Conservation (phyloP, 2,888 invertebrate genomes). For the Luperina testacea region DNA sequence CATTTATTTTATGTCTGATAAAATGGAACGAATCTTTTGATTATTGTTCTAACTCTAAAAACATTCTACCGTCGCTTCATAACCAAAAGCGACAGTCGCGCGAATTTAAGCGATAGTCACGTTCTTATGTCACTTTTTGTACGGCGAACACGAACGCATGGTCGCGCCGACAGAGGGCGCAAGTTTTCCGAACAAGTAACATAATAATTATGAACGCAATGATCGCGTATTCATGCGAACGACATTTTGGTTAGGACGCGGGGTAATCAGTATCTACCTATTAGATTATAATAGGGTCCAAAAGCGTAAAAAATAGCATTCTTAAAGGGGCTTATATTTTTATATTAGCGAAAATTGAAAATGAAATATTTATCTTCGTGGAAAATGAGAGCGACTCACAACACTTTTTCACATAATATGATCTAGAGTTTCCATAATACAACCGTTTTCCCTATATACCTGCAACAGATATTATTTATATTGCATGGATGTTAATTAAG, state of each 20-base stretch:
- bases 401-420: not conserved
- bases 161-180: not conserved
- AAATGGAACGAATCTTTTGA: not conserved
- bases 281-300: not conserved
- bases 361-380: not conserved
- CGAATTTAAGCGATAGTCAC: not conserved
- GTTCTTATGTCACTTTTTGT: not conserved
- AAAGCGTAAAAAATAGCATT: not conserved
- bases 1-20: not conserved
- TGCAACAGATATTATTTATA: conserved; percentile 11
- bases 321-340: not conserved
- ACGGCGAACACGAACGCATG: not conserved
- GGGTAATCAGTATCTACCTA: not conserved
- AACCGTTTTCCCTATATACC: not conserved
- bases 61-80: not conserved
- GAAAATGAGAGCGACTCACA: not conserved
- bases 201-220: not conserved
- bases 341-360: too few species aligned
- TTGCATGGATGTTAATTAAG: conserved; percentile 35
- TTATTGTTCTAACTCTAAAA: not conserved
- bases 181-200: not conserved
- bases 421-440: not conserved
- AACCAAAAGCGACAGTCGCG: not conserved
- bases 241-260: not conserved
- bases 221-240: not conserved